Evolutionary conservation across 2,113 vertebrate genomes (phyloP).

Genomic region (Anhinga anhinga): DNA sequence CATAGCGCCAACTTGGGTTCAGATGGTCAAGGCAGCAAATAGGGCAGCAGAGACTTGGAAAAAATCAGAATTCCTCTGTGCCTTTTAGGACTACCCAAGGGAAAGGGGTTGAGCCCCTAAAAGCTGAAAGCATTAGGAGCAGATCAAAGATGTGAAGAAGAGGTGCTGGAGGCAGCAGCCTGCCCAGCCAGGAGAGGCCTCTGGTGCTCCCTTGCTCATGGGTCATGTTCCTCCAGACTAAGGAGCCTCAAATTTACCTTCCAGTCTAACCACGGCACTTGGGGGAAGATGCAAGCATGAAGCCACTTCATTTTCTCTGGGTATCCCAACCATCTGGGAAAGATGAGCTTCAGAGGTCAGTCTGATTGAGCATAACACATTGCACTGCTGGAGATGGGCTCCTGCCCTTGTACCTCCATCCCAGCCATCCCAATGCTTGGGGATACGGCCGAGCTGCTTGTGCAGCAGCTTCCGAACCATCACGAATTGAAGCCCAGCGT

Average conservation of each 20-base stretch:
- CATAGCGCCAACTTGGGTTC: neutral
- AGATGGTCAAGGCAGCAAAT: neutral
- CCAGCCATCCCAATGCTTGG: neutral
- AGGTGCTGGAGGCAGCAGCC: neutral
- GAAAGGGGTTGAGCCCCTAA: neutral
- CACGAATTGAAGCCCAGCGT: neutral
- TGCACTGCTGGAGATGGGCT: neutral
- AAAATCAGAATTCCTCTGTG: neutral
- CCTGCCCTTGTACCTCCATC: neutral
- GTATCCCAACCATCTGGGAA: neutral
- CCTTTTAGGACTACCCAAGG: neutral
- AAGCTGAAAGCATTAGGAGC: neutral
- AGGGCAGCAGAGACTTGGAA: neutral
- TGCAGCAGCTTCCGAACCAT: neutral
- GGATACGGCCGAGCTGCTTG: accelerated
- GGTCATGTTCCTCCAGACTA: neutral
- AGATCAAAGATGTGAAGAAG: neutral
- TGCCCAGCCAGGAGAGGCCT: neutral
- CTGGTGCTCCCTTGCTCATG: neutral
- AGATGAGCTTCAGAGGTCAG: neutral
- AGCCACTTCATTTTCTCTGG: neutral
- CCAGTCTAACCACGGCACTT: neutral
- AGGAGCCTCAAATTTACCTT: neutral
- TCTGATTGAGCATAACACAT: accelerated
- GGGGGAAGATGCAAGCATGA: neutral